These are phyloP conservation scores for Byasa hedistus DNA, from an alignment of 2,888 invertebrate species.

Conservation along the genomic window DNA sequence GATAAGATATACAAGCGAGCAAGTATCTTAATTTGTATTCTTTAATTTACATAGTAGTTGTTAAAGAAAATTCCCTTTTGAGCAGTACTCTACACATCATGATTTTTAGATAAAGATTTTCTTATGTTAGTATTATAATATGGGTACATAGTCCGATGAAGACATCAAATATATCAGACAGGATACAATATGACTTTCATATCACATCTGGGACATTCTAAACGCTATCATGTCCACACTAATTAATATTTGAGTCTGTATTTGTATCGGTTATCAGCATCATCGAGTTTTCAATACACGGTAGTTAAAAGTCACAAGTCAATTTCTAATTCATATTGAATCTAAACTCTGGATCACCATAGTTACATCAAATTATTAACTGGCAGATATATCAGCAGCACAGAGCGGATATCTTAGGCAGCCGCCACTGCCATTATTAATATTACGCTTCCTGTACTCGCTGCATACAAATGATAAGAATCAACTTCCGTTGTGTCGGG, in stretches of 20 bases:
- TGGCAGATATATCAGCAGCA: conserved; percentile 11
- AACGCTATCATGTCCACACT: neutral
- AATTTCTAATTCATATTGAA: neutral
- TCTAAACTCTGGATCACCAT: neutral
- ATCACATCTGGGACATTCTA: neutral
- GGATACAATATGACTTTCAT: neutral
- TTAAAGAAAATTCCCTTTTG: no score
- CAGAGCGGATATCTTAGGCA: conserved; percentile 21
- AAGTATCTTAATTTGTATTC: no score
- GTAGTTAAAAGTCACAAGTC: neutral
- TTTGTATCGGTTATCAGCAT: neutral
- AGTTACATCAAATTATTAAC: neutral
- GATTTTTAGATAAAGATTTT: no score
- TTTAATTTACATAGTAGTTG: no score
- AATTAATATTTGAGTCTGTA: neutral
- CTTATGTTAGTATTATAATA: neutral
- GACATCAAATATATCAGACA: neutral
- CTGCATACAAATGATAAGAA: conserved; percentile 52
- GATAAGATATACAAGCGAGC: no score
- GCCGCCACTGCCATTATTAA: conserved; percentile 10
- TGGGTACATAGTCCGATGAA: neutral
- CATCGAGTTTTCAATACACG: neutral
- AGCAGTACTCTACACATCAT: no score
- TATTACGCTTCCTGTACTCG: conserved; percentile 45
- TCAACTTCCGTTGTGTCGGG: conserved; percentile 44